Base-by-base conservation (phyloP, 2,797 vertebrate species). In the Hozukius guyotensis region DNA sequence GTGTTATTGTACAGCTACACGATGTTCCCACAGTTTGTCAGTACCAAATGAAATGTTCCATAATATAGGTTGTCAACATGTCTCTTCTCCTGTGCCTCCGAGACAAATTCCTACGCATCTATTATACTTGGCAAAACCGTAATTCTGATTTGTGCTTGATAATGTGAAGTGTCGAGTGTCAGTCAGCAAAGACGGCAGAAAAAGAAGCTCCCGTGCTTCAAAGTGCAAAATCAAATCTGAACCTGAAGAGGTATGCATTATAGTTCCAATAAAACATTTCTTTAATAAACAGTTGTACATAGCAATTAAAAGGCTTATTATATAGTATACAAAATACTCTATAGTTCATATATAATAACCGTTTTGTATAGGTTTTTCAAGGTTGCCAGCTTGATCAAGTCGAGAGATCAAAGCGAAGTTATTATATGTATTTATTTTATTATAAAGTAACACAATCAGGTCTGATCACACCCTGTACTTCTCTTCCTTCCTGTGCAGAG, bases 101-200 rank as follows among this genome's bases (percentile, higher is more conserved):
- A 83, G 80, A 83, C 75, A 87, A 86, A 86, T 82, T 81, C 75
- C 46, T 78, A 16, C 27, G 42, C 74, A 56, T 75, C 14, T 64
- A 60, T 86, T 74, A 76, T 68, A 53, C 73, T 67, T 74, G 69
- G 42, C 59, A 79, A 83, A 82, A 64, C 32, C 20, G 12, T 31
- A 71, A 80, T 29, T 79, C 27, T 57, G 34, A 65, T 61, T 87
- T 5, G 24, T 2, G 14, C 72, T 70, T 65, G 27, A 80, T 49
- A 61, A 72, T 8, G 36, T 13, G 3, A 20, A 42, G 32, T 16
- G 66, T 6, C 16, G 27, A n/a, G 13, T 69, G 61, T 29, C 16
- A 63, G 8, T 29, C 12, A 63, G 16, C 22, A 14, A 68, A 70
- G 36, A 53, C 12, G 22, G 12, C 13, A 59, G 55, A 7, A 24